Base-by-base conservation (phyloP, 2,797 vertebrate species). In the Hafferia zeledoni region DNA sequence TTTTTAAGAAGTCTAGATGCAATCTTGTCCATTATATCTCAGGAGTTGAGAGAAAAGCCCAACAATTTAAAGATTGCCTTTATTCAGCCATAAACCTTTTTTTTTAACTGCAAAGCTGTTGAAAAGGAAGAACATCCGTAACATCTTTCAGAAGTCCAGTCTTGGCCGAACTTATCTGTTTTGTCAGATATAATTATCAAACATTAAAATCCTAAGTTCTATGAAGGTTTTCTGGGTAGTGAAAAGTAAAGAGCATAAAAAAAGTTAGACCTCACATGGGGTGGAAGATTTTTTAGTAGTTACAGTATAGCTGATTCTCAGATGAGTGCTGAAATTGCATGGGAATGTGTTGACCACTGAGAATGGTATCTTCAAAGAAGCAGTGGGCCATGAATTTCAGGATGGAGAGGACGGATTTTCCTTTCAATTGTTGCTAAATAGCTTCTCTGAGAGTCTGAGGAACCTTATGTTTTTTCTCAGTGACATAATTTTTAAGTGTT, bases 341-440 rank as follows among this genome's bases (percentile, higher is more conserved):
- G 86, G 67, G 93, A 96, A 56, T 68, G 69, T 37, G 17, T 57
- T 91, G 76, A 92, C 52, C 35, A 37, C 71, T 63, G 41, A 89
- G 39, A 64, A 82, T 90, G 44, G 17, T 78, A 69, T 91, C 81
- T 94, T 97, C 91, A 94, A 89, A 92, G 87, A 92, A 89, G 53
- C 49, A 74, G 78, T 37, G 31, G 43, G 17, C 61, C 57, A 94
- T 94, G 88, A 80, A 91, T 95, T 95, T 97, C 63, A 94, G 33
- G 44, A 63, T 2, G 5, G 35, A 90, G n/a, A 41, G 18, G 25
- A 59, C 0, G 79, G 11, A 65, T 87, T 95, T 93, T 96, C 77
- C 25, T 85, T 93, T 94, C 85, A 83, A 74, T 91, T 39, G 47
- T 41, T 94, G 64, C 78, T 88, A 69, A 91, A 90, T 39, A 91